Conservation (phyloP, 1,140 invertebrate genomes). For the Venustaconcha ellipsiformis region DNA sequence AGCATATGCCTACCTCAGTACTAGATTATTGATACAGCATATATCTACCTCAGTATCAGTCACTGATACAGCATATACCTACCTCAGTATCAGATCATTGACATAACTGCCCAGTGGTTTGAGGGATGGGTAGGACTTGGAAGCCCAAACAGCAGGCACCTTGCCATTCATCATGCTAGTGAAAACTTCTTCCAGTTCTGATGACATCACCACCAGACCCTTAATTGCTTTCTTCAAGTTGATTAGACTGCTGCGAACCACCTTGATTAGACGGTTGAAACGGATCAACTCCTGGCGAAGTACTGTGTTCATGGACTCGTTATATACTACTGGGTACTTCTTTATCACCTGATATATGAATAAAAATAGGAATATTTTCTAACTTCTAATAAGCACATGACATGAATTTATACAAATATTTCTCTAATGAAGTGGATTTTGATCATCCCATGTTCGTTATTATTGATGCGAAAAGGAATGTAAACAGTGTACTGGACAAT, state of each 20-base stretch:
- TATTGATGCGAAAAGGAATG: too few relatives aligned
- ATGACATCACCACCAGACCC: conserved; percentile 69
- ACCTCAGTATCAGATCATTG: conserved; percentile 68
- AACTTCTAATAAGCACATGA: too few relatives aligned
- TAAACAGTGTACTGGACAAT: too few relatives aligned
- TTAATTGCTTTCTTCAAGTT: conserved; percentile 69
- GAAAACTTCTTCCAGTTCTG: conserved; percentile 68
- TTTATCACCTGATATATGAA: conserved; percentile 60
- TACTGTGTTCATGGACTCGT: conserved; percentile 70
- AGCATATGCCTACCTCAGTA: conserved; percentile 42
- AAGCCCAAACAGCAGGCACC: conserved; percentile 81
- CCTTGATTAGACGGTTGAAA: conserved; percentile 64
- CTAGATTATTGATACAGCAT: conserved; percentile 65
- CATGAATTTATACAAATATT: too few relatives aligned
- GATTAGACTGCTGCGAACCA: conserved; percentile 61
- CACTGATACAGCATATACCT: neutral
- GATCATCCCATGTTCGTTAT: neutral
- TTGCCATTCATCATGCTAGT: conserved; percentile 67
- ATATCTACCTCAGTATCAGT: too few relatives aligned
- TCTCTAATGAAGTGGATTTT: too few relatives aligned
- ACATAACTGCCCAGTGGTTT: conserved; percentile 69
- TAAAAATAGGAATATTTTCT: neutral
- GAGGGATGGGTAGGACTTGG: conserved; percentile 69
- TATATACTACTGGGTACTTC: conserved; percentile 68
- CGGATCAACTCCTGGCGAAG: conserved; percentile 68